Evolutionary conservation across 1,140 invertebrate genomes (phyloP), one percentile per base, ranked within the genome.

Genomic region (Pachypsylla venusta): DNA sequence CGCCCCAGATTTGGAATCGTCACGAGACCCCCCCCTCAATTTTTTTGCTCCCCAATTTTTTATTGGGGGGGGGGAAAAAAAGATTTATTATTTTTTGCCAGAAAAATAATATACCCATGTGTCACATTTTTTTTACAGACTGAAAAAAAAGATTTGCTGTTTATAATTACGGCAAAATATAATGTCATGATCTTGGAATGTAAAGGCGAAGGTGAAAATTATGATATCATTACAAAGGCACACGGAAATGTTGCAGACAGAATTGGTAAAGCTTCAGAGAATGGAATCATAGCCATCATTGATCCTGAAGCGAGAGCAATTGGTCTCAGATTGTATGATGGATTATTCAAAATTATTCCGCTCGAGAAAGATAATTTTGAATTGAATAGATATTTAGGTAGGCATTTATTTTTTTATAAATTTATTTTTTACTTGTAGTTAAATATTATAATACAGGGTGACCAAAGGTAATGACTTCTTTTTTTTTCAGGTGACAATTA

Each of bases 121-220:
- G n/a, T n/a, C n/a, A n/a, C n/a, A n/a, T n/a, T n/a, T n/a, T 59
- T 42, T 63, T 77, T 80, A 63, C 70, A 94, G 89, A 82, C 90
- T 68, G 89, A 94, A 67, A 82, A 85, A 53, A 96, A 96, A 75
- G 95, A 99, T 72, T 74, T 93, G 40, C 74, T 99, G 20, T 97
- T 99, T 72, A 81, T 99, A 22, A 75, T 99, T 57, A 99, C 96
- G 16, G 80, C 82, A 20, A 78, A 91, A 26, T 95, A 95, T 69
- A 93, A 98, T 81, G 91, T 93, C 2, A 96, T 97, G 88, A 96
- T 98, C 67, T 71, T 99, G 53, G 93, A 96, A 75, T 96, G 92
- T 70, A 75, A 81, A 54, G 77, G 75, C 53, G 81, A 86, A 59
- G 82, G 78, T 19, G 82, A 84, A 57, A 79, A 81, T 64, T 79